A percentile compares a stretch with the other conserved stretches of the same genome.
These are phyloP conservation scores for Vulpes ferrilata DNA, from an alignment of 2,113 vertebrate genomes.

Conservation along the genomic window DNA sequence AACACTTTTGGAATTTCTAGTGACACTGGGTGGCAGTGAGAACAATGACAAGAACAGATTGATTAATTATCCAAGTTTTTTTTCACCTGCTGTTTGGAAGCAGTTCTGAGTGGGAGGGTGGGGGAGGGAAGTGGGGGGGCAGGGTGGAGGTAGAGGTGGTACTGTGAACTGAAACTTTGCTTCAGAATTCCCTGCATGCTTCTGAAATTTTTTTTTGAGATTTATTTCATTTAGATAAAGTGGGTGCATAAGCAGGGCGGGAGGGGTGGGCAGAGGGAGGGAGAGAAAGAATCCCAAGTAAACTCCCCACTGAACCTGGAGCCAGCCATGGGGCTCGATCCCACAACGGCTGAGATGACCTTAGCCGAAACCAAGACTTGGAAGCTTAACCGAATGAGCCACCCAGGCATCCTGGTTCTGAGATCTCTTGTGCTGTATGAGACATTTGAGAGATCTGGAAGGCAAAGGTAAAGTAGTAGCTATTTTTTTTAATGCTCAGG, in stretches of 20 bases:
- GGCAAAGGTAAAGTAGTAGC: neutral
- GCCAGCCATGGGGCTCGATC: neutral
- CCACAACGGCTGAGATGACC: neutral
- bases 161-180: neutral
- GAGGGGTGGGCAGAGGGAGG: neutral
- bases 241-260: neutral
- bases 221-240: neutral
- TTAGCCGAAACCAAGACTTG: neutral
- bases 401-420: neutral
- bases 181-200: neutral
- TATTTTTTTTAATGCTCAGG: neutral
- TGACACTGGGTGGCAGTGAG: neutral
- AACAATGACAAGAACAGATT: neutral
- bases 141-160: neutral
- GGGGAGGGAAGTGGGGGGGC: no score
- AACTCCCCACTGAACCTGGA: neutral
- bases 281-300: neutral
- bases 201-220: neutral
- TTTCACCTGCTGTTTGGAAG: conserved; percentile 22
- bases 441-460: neutral
- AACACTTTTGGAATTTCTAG: neutral
- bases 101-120: neutral
- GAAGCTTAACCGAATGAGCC: neutral
- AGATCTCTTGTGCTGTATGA: neutral
- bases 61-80: neutral